These are phyloP conservation scores for Ophonus ardosiacus DNA, from an alignment of 2,888 invertebrate genomes.

Conservation along the genomic window DNA sequence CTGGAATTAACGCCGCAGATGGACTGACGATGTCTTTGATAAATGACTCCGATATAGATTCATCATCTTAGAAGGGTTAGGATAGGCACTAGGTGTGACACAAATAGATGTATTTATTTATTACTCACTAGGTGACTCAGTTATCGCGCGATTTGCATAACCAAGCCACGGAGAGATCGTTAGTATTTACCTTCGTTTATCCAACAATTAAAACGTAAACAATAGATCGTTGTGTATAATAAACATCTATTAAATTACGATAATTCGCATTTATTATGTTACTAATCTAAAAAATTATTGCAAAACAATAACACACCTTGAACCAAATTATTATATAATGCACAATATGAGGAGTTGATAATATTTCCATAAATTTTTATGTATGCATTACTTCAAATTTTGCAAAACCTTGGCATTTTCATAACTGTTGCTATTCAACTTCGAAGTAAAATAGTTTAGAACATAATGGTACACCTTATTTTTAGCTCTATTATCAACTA, in stretches of 20 bases:
- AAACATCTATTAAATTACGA: not conserved
- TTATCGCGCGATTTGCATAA: constrained; percentile 25
- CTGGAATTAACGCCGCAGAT: constrained; percentile 14
- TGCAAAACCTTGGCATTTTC: constrained; percentile 9
- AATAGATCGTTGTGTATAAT: not conserved
- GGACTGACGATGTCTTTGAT: constrained; percentile 1
- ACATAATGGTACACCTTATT: not conserved
- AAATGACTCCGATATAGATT: not conserved
- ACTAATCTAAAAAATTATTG: not conserved
- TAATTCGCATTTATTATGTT: constrained; percentile 8
- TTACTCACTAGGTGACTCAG: constrained; percentile 33
- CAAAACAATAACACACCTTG: constrained; percentile 18
- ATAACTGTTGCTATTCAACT: not conserved
- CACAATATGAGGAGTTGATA: not conserved
- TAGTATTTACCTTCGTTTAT: constrained; percentile 15
- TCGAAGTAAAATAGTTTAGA: constrained; percentile 7
- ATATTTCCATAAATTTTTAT: not conserved
- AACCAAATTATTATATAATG: not conserved
- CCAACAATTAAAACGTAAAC: constrained; percentile 9
- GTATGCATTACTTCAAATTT: not conserved
- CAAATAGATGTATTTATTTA: constrained; percentile 37
- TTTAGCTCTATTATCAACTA: not conserved
- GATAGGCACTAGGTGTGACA: constrained; percentile 44
- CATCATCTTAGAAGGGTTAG: constrained; percentile 26
- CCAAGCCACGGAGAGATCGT: constrained; percentile 31